Evolutionary conservation across 2,888 invertebrate species (phyloP).

Genomic region (Bellardia pandia): DNA sequence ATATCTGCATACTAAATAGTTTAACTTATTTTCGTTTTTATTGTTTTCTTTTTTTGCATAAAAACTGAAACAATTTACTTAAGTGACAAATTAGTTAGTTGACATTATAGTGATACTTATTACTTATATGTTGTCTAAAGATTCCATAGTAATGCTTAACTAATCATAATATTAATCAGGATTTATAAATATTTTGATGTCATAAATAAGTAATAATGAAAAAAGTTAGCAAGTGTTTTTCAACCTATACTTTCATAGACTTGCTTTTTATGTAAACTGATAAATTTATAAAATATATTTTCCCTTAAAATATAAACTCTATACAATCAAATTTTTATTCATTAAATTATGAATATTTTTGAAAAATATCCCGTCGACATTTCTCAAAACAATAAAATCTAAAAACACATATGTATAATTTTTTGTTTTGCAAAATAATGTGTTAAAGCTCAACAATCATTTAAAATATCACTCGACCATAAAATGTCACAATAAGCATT

Average conservation of each 20-base stretch:
- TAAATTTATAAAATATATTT: no score
- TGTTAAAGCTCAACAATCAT: neutral
- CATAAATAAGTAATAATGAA: no score
- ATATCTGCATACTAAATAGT: slow-evolving; percentile 80
- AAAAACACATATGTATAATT: neutral
- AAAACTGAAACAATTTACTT: slow-evolving; percentile 75
- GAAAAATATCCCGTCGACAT: neutral
- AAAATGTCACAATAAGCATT: slow-evolving; percentile 66
- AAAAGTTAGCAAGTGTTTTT: no score
- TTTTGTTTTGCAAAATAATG: neutral
- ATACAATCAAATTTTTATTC: no score
- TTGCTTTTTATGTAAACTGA: no score
- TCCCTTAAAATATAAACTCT: no score
- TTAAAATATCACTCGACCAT: slow-evolving; percentile 43
- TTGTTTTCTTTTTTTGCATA: neutral
- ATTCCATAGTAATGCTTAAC: neutral
- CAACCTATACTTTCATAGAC: no score
- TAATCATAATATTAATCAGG: neutral
- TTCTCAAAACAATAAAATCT: neutral
- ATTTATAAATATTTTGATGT: no score
- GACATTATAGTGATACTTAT: slow-evolving; percentile 75
- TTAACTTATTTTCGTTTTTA: slow-evolving; percentile 44
- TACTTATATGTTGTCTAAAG: slow-evolving; percentile 1
- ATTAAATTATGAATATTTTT: neutral
- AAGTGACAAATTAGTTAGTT: slow-evolving; percentile 81